Conservation (phyloP, 2,113 vertebrate genomes). For the Lates calcarifer region DNA sequence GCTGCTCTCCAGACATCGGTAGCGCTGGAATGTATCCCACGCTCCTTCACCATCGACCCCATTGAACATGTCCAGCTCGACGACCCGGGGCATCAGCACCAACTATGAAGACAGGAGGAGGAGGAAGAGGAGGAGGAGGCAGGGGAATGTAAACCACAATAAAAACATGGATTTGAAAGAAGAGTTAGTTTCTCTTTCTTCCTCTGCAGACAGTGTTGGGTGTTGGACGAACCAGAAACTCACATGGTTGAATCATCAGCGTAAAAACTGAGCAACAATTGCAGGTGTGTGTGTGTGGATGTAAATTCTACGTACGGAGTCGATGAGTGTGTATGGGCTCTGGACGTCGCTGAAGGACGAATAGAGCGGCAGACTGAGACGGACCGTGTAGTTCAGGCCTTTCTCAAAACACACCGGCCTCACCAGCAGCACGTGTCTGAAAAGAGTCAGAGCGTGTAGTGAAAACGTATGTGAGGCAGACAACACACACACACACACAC, state of each 20-base stretch:
- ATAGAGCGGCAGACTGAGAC: constrained; percentile 89
- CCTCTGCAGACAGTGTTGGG: too few relatives aligned
- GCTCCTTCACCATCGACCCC: constrained; percentile 86
- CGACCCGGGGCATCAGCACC: constrained; percentile 93
- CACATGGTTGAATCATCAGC: too few relatives aligned
- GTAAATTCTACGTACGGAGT: constrained; percentile 88
- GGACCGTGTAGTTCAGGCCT: constrained; percentile 92
- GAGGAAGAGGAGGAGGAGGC: neutral
- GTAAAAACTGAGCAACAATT: too few relatives aligned
- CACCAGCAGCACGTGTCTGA: constrained; percentile 89
- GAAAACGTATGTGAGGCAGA: too few relatives aligned
- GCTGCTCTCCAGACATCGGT: constrained; percentile 96
- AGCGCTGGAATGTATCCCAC: constrained; percentile 97
- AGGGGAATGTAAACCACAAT: neutral
- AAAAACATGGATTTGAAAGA: neutral
- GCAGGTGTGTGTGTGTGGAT: neutral
- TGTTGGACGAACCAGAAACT: too few relatives aligned
- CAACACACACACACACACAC: too few relatives aligned
- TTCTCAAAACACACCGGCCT: constrained; percentile 93
- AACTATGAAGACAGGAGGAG: constrained; percentile 79
- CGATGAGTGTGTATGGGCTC: constrained; percentile 92
- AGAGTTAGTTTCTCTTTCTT: too few relatives aligned
- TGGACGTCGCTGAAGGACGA: constrained; percentile 83
- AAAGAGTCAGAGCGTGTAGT: constrained; percentile 8
- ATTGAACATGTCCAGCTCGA: constrained; percentile 92